These are phyloP conservation scores for Corythaeola cristata DNA, from an alignment of 2,113 vertebrate genomes.

Conservation along the genomic window DNA sequence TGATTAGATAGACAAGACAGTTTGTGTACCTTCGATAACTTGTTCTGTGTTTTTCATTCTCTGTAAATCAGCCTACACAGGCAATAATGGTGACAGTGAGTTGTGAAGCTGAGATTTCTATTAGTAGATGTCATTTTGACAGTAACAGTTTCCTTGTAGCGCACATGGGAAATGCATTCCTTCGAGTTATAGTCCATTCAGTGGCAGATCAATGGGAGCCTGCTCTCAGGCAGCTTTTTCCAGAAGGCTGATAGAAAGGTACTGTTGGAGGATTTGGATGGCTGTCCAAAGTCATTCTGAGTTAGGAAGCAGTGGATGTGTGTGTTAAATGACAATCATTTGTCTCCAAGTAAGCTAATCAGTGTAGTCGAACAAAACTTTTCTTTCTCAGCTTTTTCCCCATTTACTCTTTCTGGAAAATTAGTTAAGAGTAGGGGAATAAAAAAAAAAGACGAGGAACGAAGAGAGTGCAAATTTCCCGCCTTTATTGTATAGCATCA, in stretches of 20 bases:
- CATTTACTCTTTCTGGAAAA: background rate
- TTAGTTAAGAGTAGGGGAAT: background rate
- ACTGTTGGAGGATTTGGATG: background rate
- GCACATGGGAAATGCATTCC: background rate
- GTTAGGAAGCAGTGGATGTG: background rate
- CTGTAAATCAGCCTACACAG: background rate
- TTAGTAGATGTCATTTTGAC: background rate
- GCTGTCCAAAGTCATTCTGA: background rate
- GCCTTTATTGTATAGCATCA: background rate
- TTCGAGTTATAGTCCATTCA: background rate
- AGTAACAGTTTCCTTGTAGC: background rate
- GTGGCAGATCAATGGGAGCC: background rate
- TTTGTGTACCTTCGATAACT: background rate
- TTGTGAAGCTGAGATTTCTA: background rate
- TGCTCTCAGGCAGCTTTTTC: background rate
- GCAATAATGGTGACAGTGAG: background rate
- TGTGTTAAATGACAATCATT: background rate
- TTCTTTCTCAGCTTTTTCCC: background rate
- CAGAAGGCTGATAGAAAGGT: background rate
- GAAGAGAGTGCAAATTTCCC: background rate
- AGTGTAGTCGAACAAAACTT: background rate
- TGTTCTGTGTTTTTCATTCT: background rate
- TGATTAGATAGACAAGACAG: background rate
- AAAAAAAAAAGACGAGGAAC: background rate
- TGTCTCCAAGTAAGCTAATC: background rate